These are phyloP conservation scores for Drosophila tani DNA, from an alignment of 1,140 invertebrate genomes.

Conservation along the genomic window DNA sequence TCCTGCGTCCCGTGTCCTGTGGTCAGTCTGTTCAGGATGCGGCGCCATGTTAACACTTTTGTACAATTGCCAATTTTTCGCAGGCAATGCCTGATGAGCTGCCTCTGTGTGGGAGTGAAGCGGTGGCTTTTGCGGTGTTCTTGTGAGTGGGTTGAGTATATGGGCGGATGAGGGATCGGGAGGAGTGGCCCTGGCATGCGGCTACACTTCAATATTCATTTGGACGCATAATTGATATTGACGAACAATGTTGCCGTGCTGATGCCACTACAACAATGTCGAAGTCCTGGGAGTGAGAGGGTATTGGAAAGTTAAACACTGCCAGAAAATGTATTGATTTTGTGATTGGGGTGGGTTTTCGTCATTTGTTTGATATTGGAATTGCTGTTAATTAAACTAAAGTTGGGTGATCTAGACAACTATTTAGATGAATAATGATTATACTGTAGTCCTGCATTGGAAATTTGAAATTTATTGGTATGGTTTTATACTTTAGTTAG, in stretches of 20 bases:
- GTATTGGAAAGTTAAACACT: constrained; percentile 44
- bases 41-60: constrained; percentile 81
- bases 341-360: not conserved
- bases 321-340: constrained; percentile 22
- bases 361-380: constrained; percentile 1
- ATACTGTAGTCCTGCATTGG: no score
- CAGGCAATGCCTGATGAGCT: constrained; percentile 60
- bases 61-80: constrained; percentile 83
- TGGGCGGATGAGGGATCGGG: not conserved
- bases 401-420: not conserved
- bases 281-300: constrained; percentile 9
- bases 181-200: constrained; percentile 57
- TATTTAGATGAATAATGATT: not conserved
- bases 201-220: constrained; percentile 83
- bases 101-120: constrained; percentile 36
- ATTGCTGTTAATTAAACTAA: not conserved
- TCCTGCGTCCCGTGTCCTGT: constrained; percentile 48
- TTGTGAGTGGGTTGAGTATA: constrained; percentile 11
- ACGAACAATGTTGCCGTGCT: constrained; percentile 76
- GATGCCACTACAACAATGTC: constrained; percentile 42
- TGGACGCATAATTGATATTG: constrained; percentile 82
- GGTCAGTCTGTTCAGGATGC: constrained; percentile 78
- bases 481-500: no score
- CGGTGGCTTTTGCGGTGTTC: constrained; percentile 73
- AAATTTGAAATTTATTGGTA: not conserved